Percentiles rank a stretch among this genome's conserved stretches.
Evolutionary conservation across 2,888 invertebrate species (phyloP).

Genomic region (Cheilosia vulpina): DNA sequence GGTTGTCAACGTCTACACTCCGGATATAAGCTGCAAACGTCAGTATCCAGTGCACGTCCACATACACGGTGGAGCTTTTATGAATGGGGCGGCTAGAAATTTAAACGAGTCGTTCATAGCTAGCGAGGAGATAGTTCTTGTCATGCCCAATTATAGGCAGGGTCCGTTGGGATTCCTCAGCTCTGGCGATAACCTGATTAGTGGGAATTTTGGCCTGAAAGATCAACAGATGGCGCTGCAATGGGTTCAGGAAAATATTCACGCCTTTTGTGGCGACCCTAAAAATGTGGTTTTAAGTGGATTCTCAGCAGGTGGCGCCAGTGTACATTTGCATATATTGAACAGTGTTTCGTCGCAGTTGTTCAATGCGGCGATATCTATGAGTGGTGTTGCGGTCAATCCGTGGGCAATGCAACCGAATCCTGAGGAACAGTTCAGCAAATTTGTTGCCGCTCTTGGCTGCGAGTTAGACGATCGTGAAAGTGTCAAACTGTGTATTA

Average conservation of each 20-base stretch:
- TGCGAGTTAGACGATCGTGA: constrained; percentile 67
- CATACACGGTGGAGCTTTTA: constrained; percentile 21
- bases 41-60: constrained; percentile 1
- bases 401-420: constrained; percentile 62
- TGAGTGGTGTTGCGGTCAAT: constrained; percentile 73
- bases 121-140: constrained; percentile 85
- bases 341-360: constrained; percentile 85
- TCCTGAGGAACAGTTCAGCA: neutral
- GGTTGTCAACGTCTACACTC: constrained; percentile 10
- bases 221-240: constrained; percentile 89
- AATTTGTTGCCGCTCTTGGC: neutral
- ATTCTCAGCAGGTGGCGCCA: constrained; percentile 89
- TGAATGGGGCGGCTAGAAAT: neutral
- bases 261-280: constrained; percentile 88
- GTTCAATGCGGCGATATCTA: constrained; percentile 67
- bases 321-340: constrained; percentile 88
- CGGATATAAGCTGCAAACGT: neutral
- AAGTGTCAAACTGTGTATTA: constrained; percentile 87
- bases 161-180: constrained; percentile 89
- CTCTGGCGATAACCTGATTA: constrained; percentile 87
- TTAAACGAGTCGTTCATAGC: neutral
- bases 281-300: constrained; percentile 88
- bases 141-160: constrained; percentile 88
- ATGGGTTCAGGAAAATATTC: constrained; percentile 88
- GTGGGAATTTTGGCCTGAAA: constrained; percentile 90